A percentile compares a stretch with the other conserved stretches of the same genome.
These are phyloP conservation scores for Dryobota labecula DNA, from an alignment of 2,888 invertebrate genomes.

Conservation along the genomic window DNA sequence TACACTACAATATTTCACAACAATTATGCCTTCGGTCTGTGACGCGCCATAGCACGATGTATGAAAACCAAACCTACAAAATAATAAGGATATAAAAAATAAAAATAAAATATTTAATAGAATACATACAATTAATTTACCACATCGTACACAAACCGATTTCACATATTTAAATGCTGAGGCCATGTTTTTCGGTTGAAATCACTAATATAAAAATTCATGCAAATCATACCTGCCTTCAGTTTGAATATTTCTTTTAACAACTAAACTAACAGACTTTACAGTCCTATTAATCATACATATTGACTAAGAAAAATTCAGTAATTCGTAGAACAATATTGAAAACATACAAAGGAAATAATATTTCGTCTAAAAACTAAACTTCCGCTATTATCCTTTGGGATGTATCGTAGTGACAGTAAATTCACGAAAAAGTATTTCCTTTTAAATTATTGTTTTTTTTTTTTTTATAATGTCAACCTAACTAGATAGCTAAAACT, in stretches of 20 bases:
- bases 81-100: not conserved
- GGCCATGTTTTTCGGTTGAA: not conserved
- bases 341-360: not conserved
- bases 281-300: not conserved
- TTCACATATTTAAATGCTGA: not conserved
- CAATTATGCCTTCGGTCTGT: not conserved
- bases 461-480: constrained; percentile 3
- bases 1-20: too few relatives aligned
- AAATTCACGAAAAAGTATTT: not conserved
- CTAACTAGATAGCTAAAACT: constrained; percentile 32
- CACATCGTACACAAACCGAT: not conserved
- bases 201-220: constrained; percentile 4
- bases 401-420: too few relatives aligned
- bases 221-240: not conserved
- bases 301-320: constrained; percentile 8
- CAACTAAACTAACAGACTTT: not conserved
- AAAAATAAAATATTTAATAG: not conserved
- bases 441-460: not conserved
- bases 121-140: not conserved
- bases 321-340: not conserved
- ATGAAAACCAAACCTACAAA: not conserved
- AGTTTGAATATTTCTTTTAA: not conserved
- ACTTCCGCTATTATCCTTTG: not conserved
- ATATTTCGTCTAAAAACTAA: not conserved
- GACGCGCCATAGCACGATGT: not conserved